Conservation (phyloP, 2,797 vertebrate species). For the Novumbra hubbsi region DNA sequence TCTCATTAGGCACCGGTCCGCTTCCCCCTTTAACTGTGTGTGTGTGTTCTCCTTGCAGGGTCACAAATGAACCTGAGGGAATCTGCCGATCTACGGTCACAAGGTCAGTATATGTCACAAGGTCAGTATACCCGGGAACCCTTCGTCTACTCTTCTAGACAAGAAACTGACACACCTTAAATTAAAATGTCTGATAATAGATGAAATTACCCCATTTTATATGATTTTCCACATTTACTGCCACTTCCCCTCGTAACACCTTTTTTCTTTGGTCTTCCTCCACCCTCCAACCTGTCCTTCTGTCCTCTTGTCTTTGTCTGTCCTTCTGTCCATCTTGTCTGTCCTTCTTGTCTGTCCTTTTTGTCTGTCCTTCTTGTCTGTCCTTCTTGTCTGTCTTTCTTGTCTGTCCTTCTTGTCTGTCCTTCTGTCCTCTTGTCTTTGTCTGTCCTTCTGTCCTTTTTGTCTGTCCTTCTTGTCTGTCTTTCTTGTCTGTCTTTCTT, state of each 20-base stretch:
- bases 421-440: no score
- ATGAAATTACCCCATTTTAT: neutral
- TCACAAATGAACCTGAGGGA: slow-evolving; percentile 99
- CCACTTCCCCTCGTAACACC: neutral
- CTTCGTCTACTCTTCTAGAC: neutral
- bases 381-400: neutral
- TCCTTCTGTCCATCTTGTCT: neutral
- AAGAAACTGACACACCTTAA: neutral
- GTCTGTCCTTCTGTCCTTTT: neutral
- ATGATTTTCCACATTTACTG: neutral
- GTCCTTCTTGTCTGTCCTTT: neutral
- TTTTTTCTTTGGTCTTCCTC: neutral
- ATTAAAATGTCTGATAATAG: neutral
- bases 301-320: no score
- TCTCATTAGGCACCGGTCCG: neutral
- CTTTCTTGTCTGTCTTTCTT: neutral
- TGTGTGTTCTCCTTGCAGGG: slow-evolving; percentile 71
- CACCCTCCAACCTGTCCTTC: neutral
- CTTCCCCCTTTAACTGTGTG: slow-evolving; percentile 19
- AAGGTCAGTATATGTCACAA: slow-evolving; percentile 79
- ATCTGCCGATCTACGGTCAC: slow-evolving; percentile 96
- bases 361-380: neutral
- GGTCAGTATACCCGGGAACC: slow-evolving; percentile 67
- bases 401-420: neutral
- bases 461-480: neutral